phyloP scores from a whole-genome alignment of 2,888 invertebrate genomes.

The Erynnis tages region DNA sequence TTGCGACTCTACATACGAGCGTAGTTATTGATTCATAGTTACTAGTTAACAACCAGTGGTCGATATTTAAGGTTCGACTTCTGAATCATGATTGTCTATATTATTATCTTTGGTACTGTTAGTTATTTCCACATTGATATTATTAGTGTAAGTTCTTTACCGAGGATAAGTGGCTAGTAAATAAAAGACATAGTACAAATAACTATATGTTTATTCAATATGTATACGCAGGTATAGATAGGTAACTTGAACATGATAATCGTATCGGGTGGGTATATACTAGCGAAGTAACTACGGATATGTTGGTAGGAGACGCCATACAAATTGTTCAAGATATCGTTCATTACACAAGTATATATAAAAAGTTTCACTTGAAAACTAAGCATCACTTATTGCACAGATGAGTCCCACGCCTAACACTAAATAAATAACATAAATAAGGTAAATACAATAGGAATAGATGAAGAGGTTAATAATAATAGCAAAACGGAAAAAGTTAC shows the following conservation, averaged over 20 bases:
- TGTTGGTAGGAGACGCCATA: constrained; percentile 35
- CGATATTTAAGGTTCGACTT: too few relatives aligned
- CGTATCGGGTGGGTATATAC: constrained; percentile 50
- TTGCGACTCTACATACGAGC: too few relatives aligned
- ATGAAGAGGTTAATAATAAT: constrained; percentile 13
- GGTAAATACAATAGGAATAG: constrained; percentile 20
- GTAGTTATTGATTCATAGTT: too few relatives aligned
- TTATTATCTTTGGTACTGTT: too few relatives aligned
- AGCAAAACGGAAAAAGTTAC: constrained; percentile 14
- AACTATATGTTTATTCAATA: constrained; percentile 65
- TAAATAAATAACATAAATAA: constrained; percentile 15
- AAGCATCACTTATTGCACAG: constrained; percentile 17
- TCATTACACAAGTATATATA: constrained; percentile 11
- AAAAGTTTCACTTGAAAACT: background rate
- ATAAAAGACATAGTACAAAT: constrained; percentile 50
- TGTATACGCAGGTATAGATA: constrained; percentile 59
- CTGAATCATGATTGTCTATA: too few relatives aligned
- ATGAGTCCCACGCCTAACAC: constrained; percentile 22
- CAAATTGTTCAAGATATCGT: constrained; percentile 5
- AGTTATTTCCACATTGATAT: too few relatives aligned
- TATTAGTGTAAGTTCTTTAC: too few relatives aligned
- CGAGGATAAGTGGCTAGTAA: background rate
- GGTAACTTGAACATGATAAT: constrained; percentile 34
- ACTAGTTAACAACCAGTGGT: too few relatives aligned
- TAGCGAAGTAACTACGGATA: constrained; percentile 63